Evolutionary conservation across 2,797 vertebrate genomes (phyloP), one percentile per base, ranked within the genome.

Genomic region (Dryobates pubescens): DNA sequence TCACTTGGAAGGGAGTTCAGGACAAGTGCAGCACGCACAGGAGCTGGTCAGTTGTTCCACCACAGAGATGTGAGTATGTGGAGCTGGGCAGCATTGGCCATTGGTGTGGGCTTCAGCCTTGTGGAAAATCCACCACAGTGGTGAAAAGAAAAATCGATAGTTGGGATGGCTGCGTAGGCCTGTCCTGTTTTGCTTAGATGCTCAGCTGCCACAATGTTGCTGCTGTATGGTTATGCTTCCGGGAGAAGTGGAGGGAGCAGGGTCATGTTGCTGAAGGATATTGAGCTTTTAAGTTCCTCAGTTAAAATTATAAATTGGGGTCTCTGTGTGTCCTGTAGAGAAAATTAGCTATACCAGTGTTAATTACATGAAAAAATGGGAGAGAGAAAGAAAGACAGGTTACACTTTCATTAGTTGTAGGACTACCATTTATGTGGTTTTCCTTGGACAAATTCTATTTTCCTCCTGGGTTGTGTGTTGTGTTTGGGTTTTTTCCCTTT

Each of bases 1-100:
- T 91, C 71, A 78, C 2, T 69, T 92, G 85, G 68, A 82, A 92
- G 36, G 71, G 75, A 89, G 73, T 88, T 94, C 76, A 88, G 77
- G 68, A 88, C 73, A 89, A 93, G 92, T 73, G 69, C 74, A 81
- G 57, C 3, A 2, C 34, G 24, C 13, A 29, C 2, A 1, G 58
- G 62, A 63, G 30, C 67, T 68, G 15, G 19, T 65, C 26, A 54
- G 43, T 41, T 34, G 29, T 71, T 87, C 62, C 49, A 62, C 30
- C 11, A 2, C 3, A 13, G 30, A 45, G 56, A 23, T 64, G 32
- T 0, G 15, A 81, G 68, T 61, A 34, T 4, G 1, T 63, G 26
- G 58, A 65, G 45, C 30, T 79, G 56, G 69, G 57, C 20, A 85
- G 26, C 0, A 1, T 8, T 54, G 51, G 63, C 30, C 34, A 10